Percentiles rank a stretch among this genome's conserved stretches.
Conservation (phyloP, 2,797 vertebrate genomes). For the Pseudotriccus pelzelni region DNA sequence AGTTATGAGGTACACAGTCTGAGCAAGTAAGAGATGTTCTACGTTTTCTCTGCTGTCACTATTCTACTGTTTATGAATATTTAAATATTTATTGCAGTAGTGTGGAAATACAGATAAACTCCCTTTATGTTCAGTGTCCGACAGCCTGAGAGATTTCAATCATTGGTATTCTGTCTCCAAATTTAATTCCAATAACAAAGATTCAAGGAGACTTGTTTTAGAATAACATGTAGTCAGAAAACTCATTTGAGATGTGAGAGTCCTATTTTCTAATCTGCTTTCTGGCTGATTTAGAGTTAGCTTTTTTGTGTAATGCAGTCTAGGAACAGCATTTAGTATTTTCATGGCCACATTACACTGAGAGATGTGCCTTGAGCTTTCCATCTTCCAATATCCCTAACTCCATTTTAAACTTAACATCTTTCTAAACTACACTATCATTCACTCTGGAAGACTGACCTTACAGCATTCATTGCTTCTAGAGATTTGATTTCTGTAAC, state of each 20-base stretch:
- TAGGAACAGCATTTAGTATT: not conserved
- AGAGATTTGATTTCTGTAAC: not conserved
- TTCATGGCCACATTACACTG: not conserved
- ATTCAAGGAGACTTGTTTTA: not conserved
- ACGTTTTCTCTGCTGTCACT: not conserved
- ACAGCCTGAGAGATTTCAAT: not conserved
- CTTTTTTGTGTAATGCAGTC: not conserved
- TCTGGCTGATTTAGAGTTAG: not conserved
- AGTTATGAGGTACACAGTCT: not conserved
- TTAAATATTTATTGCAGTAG: not conserved
- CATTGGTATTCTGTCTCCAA: not conserved
- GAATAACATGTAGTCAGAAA: not conserved
- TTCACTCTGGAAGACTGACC: not conserved
- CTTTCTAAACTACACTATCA: not conserved
- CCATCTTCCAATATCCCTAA: not conserved
- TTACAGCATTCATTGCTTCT: not conserved
- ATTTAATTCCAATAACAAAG: constrained; percentile 20
- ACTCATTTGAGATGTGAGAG: not conserved
- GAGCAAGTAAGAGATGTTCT: not conserved
- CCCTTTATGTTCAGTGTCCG: not conserved
- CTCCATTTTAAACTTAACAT: not conserved
- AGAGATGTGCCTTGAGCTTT: not conserved
- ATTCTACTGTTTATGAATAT: constrained; percentile 28
- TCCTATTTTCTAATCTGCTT: not conserved
- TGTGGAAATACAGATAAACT: constrained; percentile 23